Base-by-base conservation (phyloP, 2,797 vertebrate genomes). In the Typhlichthys eigenmanni region DNA sequence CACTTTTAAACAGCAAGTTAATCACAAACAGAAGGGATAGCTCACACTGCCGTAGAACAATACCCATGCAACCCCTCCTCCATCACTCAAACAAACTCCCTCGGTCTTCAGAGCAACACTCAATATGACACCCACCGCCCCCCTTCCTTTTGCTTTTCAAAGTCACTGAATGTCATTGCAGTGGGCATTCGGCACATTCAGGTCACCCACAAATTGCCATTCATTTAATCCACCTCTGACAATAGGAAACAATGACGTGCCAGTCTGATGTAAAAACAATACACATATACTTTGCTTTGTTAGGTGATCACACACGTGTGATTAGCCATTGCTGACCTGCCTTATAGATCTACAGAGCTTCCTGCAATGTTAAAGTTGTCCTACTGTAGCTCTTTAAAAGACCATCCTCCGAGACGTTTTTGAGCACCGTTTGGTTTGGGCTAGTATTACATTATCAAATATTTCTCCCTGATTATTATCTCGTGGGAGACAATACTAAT, bases 11-110 rank as follows among this genome's bases (percentile, higher is more conserved):
- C 74, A 68, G 87, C 80, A 75, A 91, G 89, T 92, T 93, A 91
- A 94, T 93, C 90, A 92, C 87, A 92, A 92, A 92, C 91, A 92
- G 91, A 86, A 88, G 87, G 79, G 84, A 87, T 77, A 78, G 86
- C 87, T 91, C 89, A 89, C 79, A 87, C 83, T 78, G 86, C 81
- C 79, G 84, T 85, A 82, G 80, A 91, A 90, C 83, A 88, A 87
- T 84, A 72, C 74, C 12, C 2, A 2, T 1, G 74, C 68, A 50
- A 38, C 69, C 70, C 76, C 64, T 52, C 54, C 68, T 67, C 63
- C 62, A 56, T 62, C 10, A 0, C 56, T 87, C 81, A 82, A 67
- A 77, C 55, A 50, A 47, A 57, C 68, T 69, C 62, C 57, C 75
- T 52, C 78, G 64, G 78, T 76, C 81, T 70, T 68, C 73, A 58